Evolutionary conservation across 2,113 vertebrate genomes (phyloP).

Genomic region (Procavia capensis): DNA sequence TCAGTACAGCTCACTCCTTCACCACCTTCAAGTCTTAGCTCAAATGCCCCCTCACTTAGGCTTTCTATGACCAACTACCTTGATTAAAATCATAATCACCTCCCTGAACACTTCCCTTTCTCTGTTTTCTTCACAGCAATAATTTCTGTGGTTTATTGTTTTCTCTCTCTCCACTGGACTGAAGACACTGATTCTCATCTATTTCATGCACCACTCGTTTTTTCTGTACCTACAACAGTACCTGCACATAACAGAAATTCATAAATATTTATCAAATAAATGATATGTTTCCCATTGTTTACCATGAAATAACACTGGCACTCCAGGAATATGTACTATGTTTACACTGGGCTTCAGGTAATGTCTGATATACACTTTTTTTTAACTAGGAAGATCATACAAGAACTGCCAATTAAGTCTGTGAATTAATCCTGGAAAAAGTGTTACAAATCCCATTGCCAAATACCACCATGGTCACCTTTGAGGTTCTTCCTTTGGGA

Average conservation of each 20-base stretch:
- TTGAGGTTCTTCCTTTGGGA: too few relatives aligned
- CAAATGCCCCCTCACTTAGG: not conserved
- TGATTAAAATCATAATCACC: not conserved
- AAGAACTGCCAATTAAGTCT: too few relatives aligned
- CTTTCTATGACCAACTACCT: not conserved
- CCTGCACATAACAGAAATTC: not conserved
- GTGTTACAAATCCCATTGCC: too few relatives aligned
- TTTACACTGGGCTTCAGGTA: not conserved
- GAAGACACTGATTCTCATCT: not conserved
- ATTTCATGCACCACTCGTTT: not conserved
- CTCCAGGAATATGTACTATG: not conserved
- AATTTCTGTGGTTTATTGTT: not conserved
- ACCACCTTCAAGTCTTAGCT: not conserved
- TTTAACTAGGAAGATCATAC: not conserved
- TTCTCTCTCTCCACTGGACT: not conserved
- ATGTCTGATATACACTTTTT: not conserved
- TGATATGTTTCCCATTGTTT: slow-evolving; percentile 5
- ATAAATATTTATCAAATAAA: not conserved
- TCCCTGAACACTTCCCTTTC: not conserved
- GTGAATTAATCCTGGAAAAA: too few relatives aligned
- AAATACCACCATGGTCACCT: too few relatives aligned
- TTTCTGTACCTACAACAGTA: not conserved
- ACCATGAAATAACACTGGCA: not conserved
- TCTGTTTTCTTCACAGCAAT: not conserved
- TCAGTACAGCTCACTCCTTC: not conserved